Evolutionary conservation across 2,113 vertebrate genomes (phyloP).

Genomic region (Atractosteus spatula): DNA sequence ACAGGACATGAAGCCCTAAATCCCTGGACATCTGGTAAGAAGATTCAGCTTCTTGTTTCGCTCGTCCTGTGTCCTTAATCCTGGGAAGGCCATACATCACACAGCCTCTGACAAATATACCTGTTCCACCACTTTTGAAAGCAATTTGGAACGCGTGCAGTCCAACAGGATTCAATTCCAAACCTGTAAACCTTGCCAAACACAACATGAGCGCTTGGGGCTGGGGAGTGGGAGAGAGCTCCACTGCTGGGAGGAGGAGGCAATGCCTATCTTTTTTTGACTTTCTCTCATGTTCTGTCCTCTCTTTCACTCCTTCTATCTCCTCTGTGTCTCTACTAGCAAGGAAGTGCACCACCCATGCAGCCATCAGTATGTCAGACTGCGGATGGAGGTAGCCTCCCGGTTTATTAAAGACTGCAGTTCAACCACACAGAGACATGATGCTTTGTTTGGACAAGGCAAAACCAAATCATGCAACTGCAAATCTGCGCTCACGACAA

Average conservation of each 20-base stretch:
- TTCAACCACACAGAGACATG: too few relatives aligned
- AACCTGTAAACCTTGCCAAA: constrained; percentile 38
- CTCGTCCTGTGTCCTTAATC: constrained; percentile 34
- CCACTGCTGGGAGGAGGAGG: neutral
- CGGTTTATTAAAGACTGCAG: too few relatives aligned
- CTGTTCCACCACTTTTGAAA: constrained; percentile 44
- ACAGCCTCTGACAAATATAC: constrained; percentile 45
- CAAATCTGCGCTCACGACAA: too few relatives aligned
- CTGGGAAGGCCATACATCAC: constrained; percentile 38
- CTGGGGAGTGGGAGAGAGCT: constrained; percentile 13
- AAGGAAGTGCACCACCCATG: too few relatives aligned
- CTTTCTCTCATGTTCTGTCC: too few relatives aligned
- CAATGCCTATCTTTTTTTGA: neutral
- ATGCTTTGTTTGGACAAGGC: too few relatives aligned
- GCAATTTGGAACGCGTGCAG: constrained; percentile 31
- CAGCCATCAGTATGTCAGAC: too few relatives aligned
- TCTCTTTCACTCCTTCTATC: too few relatives aligned
- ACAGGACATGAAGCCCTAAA: constrained; percentile 35
- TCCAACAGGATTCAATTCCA: constrained; percentile 45
- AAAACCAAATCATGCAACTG: too few relatives aligned
- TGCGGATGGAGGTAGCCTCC: too few relatives aligned
- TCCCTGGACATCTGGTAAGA: constrained; percentile 50
- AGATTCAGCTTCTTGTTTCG: constrained; percentile 38
- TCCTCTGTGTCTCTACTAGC: too few relatives aligned
- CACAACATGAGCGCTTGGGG: constrained; percentile 44